phyloP scores from a whole-genome alignment of 2,888 invertebrate species.

The Neuroscelio doddi region DNA sequence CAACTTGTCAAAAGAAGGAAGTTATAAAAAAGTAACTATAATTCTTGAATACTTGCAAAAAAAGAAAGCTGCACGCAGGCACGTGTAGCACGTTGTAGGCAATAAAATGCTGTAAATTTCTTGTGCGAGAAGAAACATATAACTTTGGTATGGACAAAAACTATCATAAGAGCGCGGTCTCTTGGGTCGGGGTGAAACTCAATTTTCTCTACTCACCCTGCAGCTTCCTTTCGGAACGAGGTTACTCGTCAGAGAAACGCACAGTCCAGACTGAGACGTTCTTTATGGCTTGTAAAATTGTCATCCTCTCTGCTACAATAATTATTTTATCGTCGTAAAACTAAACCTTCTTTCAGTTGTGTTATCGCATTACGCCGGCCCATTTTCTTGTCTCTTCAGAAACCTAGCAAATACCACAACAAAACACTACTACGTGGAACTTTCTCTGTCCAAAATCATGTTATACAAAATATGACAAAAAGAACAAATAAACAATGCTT shows the following conservation, averaged over 20 bases:
- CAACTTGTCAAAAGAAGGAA: neutral
- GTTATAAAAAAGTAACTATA: slow-evolving; percentile 2
- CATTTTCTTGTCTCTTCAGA: slow-evolving; percentile 3
- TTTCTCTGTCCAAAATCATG: too few species aligned
- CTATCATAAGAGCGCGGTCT: slow-evolving; percentile 33
- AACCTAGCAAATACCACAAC: neutral
- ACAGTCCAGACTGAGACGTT: slow-evolving; percentile 22
- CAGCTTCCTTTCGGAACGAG: slow-evolving; percentile 51
- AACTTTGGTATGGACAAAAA: slow-evolving; percentile 36
- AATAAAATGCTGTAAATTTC: slow-evolving; percentile 30
- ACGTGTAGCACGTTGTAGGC: slow-evolving; percentile 12
- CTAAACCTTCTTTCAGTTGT: slow-evolving; percentile 10
- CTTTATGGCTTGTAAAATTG: slow-evolving; percentile 24
- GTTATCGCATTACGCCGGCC: slow-evolving; percentile 13
- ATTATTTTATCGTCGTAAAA: slow-evolving; percentile 27
- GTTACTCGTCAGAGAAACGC: slow-evolving; percentile 45
- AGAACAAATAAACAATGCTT: too few species aligned
- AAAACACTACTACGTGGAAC: too few species aligned
- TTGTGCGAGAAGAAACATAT: slow-evolving; percentile 10
- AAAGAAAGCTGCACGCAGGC: slow-evolving; percentile 7
- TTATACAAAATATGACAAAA: too few species aligned
- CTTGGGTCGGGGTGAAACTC: slow-evolving; percentile 52
- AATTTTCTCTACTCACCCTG: slow-evolving; percentile 54
- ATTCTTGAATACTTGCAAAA: slow-evolving; percentile 1
- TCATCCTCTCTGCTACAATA: slow-evolving; percentile 15